These are phyloP conservation scores for Petromus typicus DNA, from an alignment of 2,113 vertebrate genomes.

Conservation along the genomic window DNA sequence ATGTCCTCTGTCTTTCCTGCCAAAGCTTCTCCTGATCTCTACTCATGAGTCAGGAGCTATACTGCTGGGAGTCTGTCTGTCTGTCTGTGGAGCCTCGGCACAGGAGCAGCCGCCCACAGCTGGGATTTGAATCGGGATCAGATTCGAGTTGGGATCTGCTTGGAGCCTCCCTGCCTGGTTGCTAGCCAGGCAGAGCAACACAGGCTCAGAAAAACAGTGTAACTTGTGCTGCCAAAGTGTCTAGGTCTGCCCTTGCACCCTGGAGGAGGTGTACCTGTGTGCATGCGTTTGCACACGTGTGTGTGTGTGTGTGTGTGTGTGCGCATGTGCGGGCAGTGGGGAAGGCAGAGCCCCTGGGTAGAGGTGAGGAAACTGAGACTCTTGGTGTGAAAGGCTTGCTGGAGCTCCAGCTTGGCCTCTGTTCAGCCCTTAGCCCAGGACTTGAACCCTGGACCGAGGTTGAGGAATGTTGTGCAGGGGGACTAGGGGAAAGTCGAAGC, in stretches of 20 bases:
- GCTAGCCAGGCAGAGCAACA: constrained; percentile 38
- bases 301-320: neutral
- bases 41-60: neutral
- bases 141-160: neutral
- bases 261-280: neutral
- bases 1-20: neutral
- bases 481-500: neutral
- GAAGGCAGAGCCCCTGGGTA: neutral
- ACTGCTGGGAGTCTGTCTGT: neutral
- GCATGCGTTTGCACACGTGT: neutral
- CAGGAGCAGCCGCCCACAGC: neutral
- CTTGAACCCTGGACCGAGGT: neutral
- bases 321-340: neutral
- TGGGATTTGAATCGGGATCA: neutral
- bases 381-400: neutral
- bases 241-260: neutral
- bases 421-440: neutral
- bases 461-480: neutral
- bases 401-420: neutral
- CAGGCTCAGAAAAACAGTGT: neutral
- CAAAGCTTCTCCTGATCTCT: neutral
- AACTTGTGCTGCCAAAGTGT: neutral
- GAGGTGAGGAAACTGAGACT: neutral
- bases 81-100: constrained; percentile 3
- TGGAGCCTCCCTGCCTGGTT: neutral